phyloP scores from a whole-genome alignment of 2,797 vertebrate species.

The Benthosema pterotum region DNA sequence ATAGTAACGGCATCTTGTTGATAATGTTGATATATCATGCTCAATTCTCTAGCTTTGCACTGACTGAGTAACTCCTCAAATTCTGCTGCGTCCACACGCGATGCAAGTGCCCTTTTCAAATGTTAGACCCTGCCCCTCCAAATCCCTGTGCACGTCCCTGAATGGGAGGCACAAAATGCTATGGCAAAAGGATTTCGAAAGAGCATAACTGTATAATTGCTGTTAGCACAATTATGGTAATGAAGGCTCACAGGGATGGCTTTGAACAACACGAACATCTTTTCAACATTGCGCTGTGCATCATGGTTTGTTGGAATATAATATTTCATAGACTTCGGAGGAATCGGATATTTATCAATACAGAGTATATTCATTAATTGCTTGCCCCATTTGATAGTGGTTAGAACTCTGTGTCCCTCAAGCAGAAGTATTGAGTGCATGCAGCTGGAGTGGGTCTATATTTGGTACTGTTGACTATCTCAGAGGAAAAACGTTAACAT shows the following conservation, averaged over 20 bases:
- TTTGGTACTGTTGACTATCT: background rate
- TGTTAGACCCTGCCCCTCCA: no score
- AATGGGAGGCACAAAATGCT: no score
- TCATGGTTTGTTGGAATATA: constrained; percentile 1
- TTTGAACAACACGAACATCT: constrained; percentile 42
- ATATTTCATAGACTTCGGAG: constrained; percentile 10
- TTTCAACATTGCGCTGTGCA: no score
- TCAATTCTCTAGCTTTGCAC: no score
- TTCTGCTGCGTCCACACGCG: no score
- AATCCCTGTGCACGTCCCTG: no score
- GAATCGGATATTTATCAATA: constrained; percentile 15
- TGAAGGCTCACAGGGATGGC: constrained; percentile 46
- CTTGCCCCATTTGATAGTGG: background rate
- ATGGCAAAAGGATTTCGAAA: constrained; percentile 11
- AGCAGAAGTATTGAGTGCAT: constrained; percentile 7
- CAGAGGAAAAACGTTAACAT: background rate
- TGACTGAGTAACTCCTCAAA: no score
- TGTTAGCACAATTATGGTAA: constrained; percentile 72
- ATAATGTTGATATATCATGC: no score
- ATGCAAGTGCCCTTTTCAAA: no score
- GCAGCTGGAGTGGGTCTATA: background rate
- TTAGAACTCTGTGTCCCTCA: constrained; percentile 2
- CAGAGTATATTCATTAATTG: background rate
- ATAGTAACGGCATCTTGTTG: no score
- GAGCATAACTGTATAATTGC: constrained; percentile 3